Conservation (phyloP, 2,888 invertebrate genomes). For the Cancer borealis region DNA sequence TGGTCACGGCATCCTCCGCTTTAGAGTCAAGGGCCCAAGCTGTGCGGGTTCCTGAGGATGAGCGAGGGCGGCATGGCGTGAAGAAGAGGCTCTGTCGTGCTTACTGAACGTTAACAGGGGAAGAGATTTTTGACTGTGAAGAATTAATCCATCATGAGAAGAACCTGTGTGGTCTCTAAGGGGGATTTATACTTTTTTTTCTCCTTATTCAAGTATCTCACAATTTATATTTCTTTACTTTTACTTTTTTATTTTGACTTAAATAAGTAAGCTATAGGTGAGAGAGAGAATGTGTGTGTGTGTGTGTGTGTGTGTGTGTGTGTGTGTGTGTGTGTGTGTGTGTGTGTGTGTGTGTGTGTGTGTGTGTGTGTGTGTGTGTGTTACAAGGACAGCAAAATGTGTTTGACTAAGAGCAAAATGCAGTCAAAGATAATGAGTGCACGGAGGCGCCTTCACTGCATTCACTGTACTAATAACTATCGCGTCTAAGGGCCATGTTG, state of each 20-base stretch:
- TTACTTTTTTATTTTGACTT: not conserved
- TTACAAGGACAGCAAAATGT: not conserved
- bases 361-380: not conserved
- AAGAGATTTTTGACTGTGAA: conserved; percentile 35
- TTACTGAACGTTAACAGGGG: not conserved
- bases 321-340: not conserved
- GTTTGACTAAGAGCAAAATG: not conserved
- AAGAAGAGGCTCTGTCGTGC: conserved; percentile 54
- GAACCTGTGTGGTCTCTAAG: not conserved
- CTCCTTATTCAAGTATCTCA: not conserved
- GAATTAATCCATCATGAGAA: not conserved
- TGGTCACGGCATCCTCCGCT: conserved; percentile 63
- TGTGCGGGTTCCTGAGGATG: not conserved
- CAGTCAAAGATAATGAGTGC: not conserved
- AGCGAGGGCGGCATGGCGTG: not conserved
- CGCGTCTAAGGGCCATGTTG: not conserved
- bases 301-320: conserved; percentile 42
- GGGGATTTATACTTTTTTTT: not conserved
- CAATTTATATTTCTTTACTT: not conserved
- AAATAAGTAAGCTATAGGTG: not conserved
- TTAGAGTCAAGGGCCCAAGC: conserved; percentile 52
- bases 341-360: not conserved
- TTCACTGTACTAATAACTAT: not conserved
- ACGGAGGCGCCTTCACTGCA: not conserved
- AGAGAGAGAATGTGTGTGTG: conserved; percentile 12